Percentiles rank a stretch among this genome's conserved stretches.
phyloP scores from a whole-genome alignment of 2,113 vertebrate species.

The Ursus arctos region DNA sequence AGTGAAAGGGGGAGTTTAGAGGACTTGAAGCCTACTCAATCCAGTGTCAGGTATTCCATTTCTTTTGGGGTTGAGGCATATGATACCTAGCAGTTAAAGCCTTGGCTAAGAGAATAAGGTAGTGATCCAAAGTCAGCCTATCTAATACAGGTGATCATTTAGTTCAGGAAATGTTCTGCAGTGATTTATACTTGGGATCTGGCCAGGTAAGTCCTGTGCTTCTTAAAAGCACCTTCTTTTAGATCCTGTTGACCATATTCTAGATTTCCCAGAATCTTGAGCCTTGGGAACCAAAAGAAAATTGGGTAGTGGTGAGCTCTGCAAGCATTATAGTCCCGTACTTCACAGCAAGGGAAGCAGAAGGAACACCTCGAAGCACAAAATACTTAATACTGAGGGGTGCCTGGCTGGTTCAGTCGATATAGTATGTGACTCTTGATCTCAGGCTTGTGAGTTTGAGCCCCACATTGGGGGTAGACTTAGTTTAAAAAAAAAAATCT shows the following conservation, averaged over 20 bases:
- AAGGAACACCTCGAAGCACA: not conserved
- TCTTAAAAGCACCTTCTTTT: constrained; percentile 68
- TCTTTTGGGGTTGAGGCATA: constrained; percentile 71
- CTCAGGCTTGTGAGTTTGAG: not conserved
- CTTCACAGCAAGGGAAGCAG: not conserved
- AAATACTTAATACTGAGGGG: not conserved
- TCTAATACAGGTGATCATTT: constrained; percentile 42
- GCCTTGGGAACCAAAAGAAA: constrained; percentile 9
- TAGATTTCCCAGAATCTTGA: constrained; percentile 10
- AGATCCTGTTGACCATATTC: constrained; percentile 29
- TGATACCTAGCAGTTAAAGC: constrained; percentile 73
- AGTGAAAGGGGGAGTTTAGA: constrained; percentile 70
- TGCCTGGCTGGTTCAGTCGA: not conserved
- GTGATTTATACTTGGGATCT: constrained; percentile 63
- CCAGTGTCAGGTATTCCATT: constrained; percentile 65
- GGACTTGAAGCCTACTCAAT: constrained; percentile 31
- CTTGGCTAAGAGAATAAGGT: constrained; percentile 38
- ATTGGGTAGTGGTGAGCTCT: not conserved
- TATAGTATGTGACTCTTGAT: not conserved
- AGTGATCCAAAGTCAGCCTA: not conserved
- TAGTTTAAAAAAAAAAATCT: not conserved
- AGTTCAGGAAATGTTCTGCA: constrained; percentile 54
- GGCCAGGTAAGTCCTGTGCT: constrained; percentile 43
- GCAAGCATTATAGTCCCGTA: not conserved
- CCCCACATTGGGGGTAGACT: not conserved